These are phyloP conservation scores for Phytoseiulus persimilis DNA, from an alignment of 2,888 invertebrate genomes.

Conservation along the genomic window DNA sequence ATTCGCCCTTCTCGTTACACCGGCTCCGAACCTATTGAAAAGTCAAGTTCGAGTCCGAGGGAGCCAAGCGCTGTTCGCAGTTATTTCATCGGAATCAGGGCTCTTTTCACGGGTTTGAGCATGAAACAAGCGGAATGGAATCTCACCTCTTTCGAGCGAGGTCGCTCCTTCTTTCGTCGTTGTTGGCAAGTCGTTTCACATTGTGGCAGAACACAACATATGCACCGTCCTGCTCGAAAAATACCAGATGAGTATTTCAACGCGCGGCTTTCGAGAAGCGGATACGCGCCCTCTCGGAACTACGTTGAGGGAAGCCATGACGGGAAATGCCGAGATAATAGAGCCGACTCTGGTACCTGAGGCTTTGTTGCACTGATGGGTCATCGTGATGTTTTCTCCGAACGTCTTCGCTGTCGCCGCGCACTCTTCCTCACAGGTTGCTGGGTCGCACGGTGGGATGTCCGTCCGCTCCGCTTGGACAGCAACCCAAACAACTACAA, in stretches of 20 bases:
- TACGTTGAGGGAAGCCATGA: too few relatives aligned
- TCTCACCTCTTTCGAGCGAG: conserved; percentile 27
- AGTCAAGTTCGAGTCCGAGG: not conserved
- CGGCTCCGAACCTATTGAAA: conserved; percentile 8
- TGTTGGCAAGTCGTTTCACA: conserved; percentile 21
- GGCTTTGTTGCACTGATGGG: conserved; percentile 14
- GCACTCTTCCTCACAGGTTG: conserved; percentile 11
- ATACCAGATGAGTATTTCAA: not conserved
- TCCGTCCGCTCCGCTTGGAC: not conserved
- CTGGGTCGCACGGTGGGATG: not conserved
- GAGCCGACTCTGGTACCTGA: too few relatives aligned
- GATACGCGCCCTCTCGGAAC: too few relatives aligned
- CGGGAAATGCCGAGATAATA: too few relatives aligned
- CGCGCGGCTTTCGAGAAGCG: too few relatives aligned
- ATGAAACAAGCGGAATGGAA: not conserved
- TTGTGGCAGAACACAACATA: conserved; percentile 6
- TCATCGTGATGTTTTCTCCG: conserved; percentile 21
- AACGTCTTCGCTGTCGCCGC: not conserved
- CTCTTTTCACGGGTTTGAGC: not conserved
- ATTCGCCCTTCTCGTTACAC: conserved; percentile 19
- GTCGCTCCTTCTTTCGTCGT: conserved; percentile 14
- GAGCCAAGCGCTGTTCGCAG: not conserved
- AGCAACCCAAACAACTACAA: not conserved
- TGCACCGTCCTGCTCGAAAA: not conserved
- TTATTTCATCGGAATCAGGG: not conserved